Percentiles rank a stretch among this genome's conserved stretches.
These are phyloP conservation scores for Machimus rusticus DNA, from an alignment of 2,888 invertebrate genomes.

Conservation along the genomic window DNA sequence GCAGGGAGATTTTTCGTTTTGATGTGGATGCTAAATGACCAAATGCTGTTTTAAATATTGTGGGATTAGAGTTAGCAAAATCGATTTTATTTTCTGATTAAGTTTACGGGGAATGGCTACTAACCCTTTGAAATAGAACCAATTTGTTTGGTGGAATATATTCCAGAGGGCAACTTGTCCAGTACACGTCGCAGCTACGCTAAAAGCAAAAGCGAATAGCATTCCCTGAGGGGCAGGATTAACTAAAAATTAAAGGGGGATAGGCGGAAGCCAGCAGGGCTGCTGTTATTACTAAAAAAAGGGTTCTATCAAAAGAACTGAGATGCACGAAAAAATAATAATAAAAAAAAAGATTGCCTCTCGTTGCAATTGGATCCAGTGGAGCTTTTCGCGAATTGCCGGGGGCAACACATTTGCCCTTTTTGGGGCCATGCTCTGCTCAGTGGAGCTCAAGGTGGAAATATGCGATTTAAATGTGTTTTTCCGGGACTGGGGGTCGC, in stretches of 20 bases:
- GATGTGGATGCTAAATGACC: not conserved
- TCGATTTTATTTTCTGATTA: not conserved
- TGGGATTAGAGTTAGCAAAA: not conserved
- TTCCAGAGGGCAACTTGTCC: not conserved
- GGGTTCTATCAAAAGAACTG: not conserved
- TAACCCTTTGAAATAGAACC: not conserved
- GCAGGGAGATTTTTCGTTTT: not conserved
- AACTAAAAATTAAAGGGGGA: not conserved
- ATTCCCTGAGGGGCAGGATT: not conserved
- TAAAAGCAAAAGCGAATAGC: not conserved
- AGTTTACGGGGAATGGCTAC: not conserved
- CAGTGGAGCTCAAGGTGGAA: not conserved
- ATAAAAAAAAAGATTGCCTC: not conserved
- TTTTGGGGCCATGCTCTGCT: not conserved
- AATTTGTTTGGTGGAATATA: not conserved
- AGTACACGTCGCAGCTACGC: not conserved
- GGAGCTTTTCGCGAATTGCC: not conserved
- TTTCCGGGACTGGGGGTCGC: not conserved
- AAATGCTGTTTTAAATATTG: not conserved
- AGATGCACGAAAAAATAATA: not conserved
- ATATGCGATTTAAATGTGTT: not conserved
- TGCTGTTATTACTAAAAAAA: not conserved
- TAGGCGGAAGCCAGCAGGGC: not conserved
- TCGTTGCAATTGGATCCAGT: not conserved
- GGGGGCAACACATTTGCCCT: not conserved